Evolutionary conservation across 2,113 vertebrate genomes (phyloP).

Genomic region (Brachypteracias leptosomus): DNA sequence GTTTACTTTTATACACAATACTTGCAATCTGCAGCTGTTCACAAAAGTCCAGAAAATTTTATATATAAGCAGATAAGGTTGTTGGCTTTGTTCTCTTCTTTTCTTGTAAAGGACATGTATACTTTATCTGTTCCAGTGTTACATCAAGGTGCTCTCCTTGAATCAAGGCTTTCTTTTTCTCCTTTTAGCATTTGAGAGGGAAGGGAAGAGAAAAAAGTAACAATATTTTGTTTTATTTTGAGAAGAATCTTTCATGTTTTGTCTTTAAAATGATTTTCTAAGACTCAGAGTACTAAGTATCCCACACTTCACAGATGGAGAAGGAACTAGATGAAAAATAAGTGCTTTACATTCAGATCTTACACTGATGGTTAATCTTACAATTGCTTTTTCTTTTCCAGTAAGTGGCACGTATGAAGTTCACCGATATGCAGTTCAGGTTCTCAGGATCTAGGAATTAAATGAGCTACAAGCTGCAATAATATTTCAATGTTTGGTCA

Average conservation of each 20-base stretch:
- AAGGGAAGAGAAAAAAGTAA: not conserved
- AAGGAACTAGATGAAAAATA: constrained; percentile 16
- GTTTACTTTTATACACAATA: not conserved
- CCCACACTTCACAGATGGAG: not conserved
- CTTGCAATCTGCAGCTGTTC: constrained; percentile 50
- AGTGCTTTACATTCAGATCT: not conserved
- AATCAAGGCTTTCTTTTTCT: constrained; percentile 27
- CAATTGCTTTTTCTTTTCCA: not conserved
- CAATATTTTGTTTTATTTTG: not conserved
- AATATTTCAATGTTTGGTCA: not conserved
- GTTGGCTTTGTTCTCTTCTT: constrained; percentile 33
- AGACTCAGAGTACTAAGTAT: not conserved
- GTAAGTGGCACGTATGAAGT: not conserved
- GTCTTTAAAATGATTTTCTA: not conserved
- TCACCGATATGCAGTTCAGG: not conserved
- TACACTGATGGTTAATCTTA: not conserved
- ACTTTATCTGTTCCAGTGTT: not conserved
- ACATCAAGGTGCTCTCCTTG: not conserved
- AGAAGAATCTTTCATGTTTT: not conserved
- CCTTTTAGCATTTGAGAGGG: not conserved
- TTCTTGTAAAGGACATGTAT: not conserved
- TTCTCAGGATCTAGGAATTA: not conserved
- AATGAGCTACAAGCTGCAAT: not conserved
- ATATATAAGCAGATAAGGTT: not conserved
- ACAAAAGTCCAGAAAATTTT: not conserved